Evolutionary conservation across 2,113 vertebrate genomes (phyloP).

Genomic region (Stictonetta naevosa): DNA sequence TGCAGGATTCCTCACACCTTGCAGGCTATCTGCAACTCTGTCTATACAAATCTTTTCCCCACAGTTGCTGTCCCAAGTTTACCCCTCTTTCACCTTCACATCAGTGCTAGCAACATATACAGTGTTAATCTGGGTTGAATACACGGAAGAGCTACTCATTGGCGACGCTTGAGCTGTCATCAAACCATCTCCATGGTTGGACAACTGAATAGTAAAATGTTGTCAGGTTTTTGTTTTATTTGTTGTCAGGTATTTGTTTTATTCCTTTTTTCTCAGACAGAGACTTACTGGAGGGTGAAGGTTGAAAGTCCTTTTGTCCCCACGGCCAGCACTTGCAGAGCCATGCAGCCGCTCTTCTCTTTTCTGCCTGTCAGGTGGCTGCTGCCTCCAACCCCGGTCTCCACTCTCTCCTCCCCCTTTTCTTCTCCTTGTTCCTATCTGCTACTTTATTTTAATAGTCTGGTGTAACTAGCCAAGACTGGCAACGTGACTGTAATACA

Average conservation of each 20-base stretch:
- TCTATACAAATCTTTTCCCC: background rate
- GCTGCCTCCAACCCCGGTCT: background rate
- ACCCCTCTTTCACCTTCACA: background rate
- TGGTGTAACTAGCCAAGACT: background rate
- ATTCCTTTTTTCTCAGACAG: background rate
- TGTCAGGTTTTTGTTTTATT: background rate
- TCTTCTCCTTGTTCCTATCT: background rate
- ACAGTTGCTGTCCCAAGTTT: background rate
- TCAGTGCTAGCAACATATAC: background rate
- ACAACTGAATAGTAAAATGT: background rate
- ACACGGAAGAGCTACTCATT: background rate
- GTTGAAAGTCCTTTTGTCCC: background rate
- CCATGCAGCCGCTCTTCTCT: background rate
- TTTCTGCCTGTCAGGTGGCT: background rate
- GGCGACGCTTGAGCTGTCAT: background rate
- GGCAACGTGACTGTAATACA: constrained; percentile 5
- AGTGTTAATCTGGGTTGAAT: background rate
- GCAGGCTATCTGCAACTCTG: background rate
- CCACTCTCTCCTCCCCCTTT: background rate
- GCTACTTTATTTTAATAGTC: constrained; percentile 28
- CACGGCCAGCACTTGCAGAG: fast-evolving
- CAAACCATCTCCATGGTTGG: background rate
- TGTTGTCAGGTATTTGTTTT: background rate
- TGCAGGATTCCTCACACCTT: background rate
- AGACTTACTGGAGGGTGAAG: background rate